phyloP scores from a whole-genome alignment of 2,797 vertebrate genomes.

The Chelmon rostratus region DNA sequence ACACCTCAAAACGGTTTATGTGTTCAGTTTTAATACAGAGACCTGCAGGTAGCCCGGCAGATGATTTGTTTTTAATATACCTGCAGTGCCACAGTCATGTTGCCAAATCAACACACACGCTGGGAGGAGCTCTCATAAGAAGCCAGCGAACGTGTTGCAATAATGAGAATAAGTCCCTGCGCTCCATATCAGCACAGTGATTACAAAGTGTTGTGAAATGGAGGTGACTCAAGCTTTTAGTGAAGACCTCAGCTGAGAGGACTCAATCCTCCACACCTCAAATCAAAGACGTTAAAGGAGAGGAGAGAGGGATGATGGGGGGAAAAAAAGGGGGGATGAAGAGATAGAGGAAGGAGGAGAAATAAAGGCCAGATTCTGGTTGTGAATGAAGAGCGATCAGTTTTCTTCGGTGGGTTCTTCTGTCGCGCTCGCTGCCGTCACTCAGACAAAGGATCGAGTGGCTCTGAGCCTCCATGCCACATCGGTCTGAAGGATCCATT shows the following conservation, averaged over 20 bases:
- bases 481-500: slow-evolving; percentile 69
- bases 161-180: background rate
- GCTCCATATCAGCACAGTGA: background rate
- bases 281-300: slow-evolving; percentile 15
- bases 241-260: slow-evolving; percentile 1
- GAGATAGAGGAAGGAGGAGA: background rate
- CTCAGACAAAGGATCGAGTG: slow-evolving; percentile 55
- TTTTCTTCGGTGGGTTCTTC: background rate
- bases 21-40: background rate
- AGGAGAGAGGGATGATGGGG: background rate
- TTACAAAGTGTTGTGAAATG: slow-evolving; percentile 19
- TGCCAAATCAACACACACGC: background rate
- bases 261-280: slow-evolving; percentile 8
- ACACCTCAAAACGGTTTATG: background rate
- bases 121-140: background rate
- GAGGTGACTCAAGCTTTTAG: slow-evolving; percentile 21
- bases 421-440: background rate
- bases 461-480: slow-evolving; percentile 52
- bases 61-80: background rate
- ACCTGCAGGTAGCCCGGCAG: background rate
- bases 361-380: background rate
- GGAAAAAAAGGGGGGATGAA: background rate
- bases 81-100: background rate
- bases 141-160: background rate
- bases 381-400: background rate